These are phyloP conservation scores for Gnathonemus echidnorhynchus DNA, from an alignment of 2,113 vertebrate genomes.

Conservation along the genomic window DNA sequence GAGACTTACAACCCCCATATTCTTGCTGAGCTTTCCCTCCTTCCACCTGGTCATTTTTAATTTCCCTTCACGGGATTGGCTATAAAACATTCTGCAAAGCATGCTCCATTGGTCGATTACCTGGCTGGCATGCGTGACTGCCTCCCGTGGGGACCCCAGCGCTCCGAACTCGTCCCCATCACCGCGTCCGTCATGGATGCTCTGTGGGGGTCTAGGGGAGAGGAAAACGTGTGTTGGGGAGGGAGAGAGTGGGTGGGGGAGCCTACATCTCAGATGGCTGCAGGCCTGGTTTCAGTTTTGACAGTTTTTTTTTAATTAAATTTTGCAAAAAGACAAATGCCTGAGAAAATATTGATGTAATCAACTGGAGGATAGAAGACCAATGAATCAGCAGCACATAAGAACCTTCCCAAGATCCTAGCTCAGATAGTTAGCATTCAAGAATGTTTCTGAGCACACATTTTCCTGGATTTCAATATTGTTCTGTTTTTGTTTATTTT, in stretches of 20 bases:
- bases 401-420: not conserved
- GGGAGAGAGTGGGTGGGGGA: not conserved
- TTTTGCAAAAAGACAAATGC: not conserved
- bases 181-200: constrained; percentile 78
- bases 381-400: not conserved
- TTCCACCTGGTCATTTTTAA: not conserved
- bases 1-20: not conserved
- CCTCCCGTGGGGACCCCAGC: constrained; percentile 76
- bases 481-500: not conserved
- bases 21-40: not conserved
- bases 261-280: not conserved
- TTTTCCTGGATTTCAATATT: not conserved
- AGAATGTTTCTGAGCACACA: not conserved
- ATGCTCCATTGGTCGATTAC: constrained; percentile 50
- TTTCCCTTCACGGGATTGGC: not conserved
- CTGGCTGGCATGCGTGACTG: constrained; percentile 66
- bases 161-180: constrained; percentile 69
- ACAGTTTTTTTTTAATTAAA: not conserved
- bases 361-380: not conserved
- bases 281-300: not conserved
- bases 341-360: not conserved
- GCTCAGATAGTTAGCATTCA: not conserved
- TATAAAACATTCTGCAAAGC: too few relatives aligned
- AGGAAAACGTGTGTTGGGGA: not conserved
- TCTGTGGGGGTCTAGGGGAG: constrained; percentile 28